Evolutionary conservation across 2,888 invertebrate species (phyloP).

Genomic region (Dicranocentrus wangi): DNA sequence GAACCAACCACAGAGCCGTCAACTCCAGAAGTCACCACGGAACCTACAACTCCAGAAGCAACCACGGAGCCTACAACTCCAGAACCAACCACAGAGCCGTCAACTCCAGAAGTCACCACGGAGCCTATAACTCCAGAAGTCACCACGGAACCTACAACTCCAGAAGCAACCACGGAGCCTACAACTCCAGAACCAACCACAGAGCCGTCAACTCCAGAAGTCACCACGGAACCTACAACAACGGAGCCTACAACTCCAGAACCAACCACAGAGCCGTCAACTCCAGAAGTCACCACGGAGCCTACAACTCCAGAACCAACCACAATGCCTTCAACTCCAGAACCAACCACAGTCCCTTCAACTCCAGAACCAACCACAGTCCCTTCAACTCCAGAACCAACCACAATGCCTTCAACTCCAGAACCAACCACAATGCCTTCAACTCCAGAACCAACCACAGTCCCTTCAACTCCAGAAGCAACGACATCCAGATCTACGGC

Average conservation of each 20-base stretch:
- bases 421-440: too few relatives aligned
- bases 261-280: background rate
- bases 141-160: background rate
- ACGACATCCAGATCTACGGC: background rate
- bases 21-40: background rate
- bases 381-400: background rate
- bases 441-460: too few relatives aligned
- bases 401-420: too few relatives aligned
- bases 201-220: too few relatives aligned
- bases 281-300: too few relatives aligned
- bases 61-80: background rate
- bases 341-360: too few relatives aligned
- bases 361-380: too few relatives aligned
- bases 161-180: too few relatives aligned
- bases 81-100: too few relatives aligned
- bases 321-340: too few relatives aligned
- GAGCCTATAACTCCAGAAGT: constrained; percentile 9
- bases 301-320: too few relatives aligned
- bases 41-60: background rate
- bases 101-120: background rate
- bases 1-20: background rate
- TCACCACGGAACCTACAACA: background rate
- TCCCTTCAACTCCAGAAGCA: background rate
- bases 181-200: too few relatives aligned
- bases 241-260: constrained; percentile 12